Percentiles rank a stretch among this genome's conserved stretches.
phyloP scores from a whole-genome alignment of 2,888 invertebrate species.

The Uloborus plumipes region DNA sequence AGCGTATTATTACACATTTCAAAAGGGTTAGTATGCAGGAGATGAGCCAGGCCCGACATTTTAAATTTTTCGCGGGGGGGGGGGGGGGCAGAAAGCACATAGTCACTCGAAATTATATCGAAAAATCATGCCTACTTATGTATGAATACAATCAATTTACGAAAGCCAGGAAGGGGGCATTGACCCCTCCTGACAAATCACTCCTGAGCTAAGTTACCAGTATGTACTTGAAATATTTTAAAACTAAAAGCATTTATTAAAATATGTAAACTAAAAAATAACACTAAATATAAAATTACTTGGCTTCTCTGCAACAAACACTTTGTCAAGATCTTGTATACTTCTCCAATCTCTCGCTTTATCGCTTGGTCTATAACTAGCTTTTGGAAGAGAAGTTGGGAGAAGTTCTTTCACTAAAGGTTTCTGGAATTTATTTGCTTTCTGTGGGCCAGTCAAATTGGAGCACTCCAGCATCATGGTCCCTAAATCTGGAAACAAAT shows the following conservation, averaged over 20 bases:
- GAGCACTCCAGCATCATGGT: constrained; percentile 58
- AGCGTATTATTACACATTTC: not conserved
- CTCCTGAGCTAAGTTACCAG: too few relatives aligned
- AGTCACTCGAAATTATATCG: too few relatives aligned
- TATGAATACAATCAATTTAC: too few relatives aligned
- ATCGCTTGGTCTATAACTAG: constrained; percentile 45
- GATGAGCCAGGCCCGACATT: too few relatives aligned
- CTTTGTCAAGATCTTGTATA: constrained; percentile 45
- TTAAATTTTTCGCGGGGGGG: too few relatives aligned
- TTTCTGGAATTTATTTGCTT: constrained; percentile 47
- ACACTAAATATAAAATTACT: constrained; percentile 25
- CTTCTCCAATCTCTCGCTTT: constrained; percentile 56
- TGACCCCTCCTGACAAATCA: too few relatives aligned
- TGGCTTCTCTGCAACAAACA: constrained; percentile 40
- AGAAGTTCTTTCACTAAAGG: constrained; percentile 48
- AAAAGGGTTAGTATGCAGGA: not conserved
- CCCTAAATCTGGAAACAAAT: constrained; percentile 33
- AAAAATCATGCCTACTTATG: too few relatives aligned
- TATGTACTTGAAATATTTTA: too few relatives aligned
- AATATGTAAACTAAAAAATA: not conserved
- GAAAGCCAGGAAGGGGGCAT: too few relatives aligned
- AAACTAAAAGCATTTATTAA: too few relatives aligned
- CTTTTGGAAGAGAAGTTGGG: constrained; percentile 16
- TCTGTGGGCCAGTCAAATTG: constrained; percentile 45
- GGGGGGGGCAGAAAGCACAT: too few relatives aligned